Percentiles rank a stretch among this genome's conserved stretches.
Conservation (phyloP, 1,140 invertebrate species). For the Homalodisca vitripennis region DNA sequence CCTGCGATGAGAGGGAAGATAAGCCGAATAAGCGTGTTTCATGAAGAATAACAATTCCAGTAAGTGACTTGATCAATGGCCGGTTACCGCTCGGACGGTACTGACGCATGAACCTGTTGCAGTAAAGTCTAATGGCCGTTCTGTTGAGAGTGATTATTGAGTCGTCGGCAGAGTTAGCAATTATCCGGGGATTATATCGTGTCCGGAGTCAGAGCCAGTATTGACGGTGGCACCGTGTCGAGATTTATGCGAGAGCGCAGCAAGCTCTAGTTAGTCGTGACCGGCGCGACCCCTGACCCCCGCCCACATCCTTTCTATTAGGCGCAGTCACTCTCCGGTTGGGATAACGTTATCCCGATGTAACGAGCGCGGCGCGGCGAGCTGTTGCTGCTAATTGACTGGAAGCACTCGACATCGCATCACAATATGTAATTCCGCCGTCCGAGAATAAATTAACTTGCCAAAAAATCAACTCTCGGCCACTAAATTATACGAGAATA, state of each 20-base stretch:
- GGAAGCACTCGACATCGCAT: conserved; percentile 1
- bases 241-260: background rate
- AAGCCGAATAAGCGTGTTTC: too few species aligned
- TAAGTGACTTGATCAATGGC: too few species aligned
- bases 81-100: too few species aligned
- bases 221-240: background rate
- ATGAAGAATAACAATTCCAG: too few species aligned
- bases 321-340: background rate
- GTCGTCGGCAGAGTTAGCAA: background rate
- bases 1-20: too few species aligned
- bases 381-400: conserved; percentile 20
- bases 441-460: conserved; percentile 19
- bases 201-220: background rate
- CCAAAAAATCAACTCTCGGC: conserved; percentile 20
- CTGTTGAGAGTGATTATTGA: background rate
- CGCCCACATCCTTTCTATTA: conserved; percentile 25
- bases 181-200: background rate
- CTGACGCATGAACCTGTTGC: too few species aligned
- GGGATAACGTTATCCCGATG: too few species aligned
- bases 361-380: too few species aligned
- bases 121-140: too few species aligned
- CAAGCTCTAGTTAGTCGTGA: background rate
- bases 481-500: background rate
- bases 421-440: conserved; percentile 11
- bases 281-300: conserved; percentile 17